Conservation (phyloP, 2,888 invertebrate genomes). For the Hipparchia semele region DNA sequence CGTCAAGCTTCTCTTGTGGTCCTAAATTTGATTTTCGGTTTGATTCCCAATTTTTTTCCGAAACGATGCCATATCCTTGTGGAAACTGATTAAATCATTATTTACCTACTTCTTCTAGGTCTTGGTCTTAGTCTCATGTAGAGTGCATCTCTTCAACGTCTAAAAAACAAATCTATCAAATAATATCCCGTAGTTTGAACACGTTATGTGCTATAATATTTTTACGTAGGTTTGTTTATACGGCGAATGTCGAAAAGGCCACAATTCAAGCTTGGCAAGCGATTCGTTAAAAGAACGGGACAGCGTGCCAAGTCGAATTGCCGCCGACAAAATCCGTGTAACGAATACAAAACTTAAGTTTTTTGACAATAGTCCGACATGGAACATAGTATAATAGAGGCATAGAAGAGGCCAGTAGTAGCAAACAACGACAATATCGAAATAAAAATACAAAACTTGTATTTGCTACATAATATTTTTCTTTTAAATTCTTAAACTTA, state of each 20-base stretch:
- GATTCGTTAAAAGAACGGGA: slow-evolving; percentile 18
- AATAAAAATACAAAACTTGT: not conserved
- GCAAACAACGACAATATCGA: not conserved
- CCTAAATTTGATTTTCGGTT: no score
- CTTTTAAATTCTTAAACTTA: not conserved
- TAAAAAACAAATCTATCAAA: no score
- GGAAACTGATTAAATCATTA: no score
- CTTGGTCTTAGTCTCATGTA: no score
- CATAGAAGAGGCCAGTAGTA: no score
- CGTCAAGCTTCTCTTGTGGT: no score
- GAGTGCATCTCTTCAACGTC: no score
- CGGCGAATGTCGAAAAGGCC: slow-evolving; percentile 13
- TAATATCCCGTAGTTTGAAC: no score
- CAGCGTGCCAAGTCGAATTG: slow-evolving; percentile 31
- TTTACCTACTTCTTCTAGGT: no score
- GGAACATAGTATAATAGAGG: not conserved
- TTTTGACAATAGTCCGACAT: slow-evolving; percentile 20
- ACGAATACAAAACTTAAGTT: slow-evolving; percentile 29
- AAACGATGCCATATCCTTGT: no score
- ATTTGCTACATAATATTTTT: not conserved
- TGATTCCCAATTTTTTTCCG: no score
- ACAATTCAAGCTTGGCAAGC: slow-evolving; percentile 29
- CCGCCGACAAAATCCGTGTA: slow-evolving; percentile 29
- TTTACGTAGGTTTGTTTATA: slow-evolving; percentile 3
- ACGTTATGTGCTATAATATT: no score